Evolutionary conservation across 2,113 vertebrate genomes (phyloP), one percentile per base, ranked within the genome.

Genomic region (Hyperoodon ampullatus): DNA sequence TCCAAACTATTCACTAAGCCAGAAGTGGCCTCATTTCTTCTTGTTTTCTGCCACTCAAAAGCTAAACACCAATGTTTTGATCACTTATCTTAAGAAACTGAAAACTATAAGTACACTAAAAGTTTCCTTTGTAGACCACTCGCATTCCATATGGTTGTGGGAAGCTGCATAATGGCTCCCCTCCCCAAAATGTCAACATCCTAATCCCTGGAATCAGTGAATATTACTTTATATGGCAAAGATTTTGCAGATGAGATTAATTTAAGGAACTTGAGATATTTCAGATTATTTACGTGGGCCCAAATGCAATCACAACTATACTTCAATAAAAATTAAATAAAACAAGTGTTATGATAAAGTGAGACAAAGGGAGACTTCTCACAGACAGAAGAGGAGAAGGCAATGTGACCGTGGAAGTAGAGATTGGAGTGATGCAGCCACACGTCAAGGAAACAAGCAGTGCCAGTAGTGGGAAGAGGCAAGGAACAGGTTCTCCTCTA

Each of bases 11-110:
- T 89, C 61, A 77, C 35, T 77, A 5, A 55, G 21, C 24, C 15
- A 75, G 26, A 92, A 93, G 81, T 68, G 19, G 2, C 68, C 30
- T 18, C 14, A 89, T 87, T 78, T 77, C n/a, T 84, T 96, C 47
- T 89, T 88, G 3, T 86, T 90, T 98, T 74, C 16, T 93, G 58
- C 3, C 58, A 80, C 33, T 94, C 35, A 90, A 65, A 94, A 90
- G 33, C 28, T 88, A 50, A 94, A 35, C 21, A 60, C 6, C 4
- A 80, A 24, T 78, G 16, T 77, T 78, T 92, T 85, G 35, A 35
- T 58, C 33, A 87, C 3, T 95, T 88, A 75, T 42, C 39, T 71
- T 65, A 88, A 65, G 30, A 72, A 53, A 91, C 16, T 68, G 58
- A 86, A 58, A 26, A 72, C 13, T 71, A 2, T n/a, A 16, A 7